Base-by-base conservation (phyloP, 2,888 invertebrate species). In the Iselma pallidipennis region DNA sequence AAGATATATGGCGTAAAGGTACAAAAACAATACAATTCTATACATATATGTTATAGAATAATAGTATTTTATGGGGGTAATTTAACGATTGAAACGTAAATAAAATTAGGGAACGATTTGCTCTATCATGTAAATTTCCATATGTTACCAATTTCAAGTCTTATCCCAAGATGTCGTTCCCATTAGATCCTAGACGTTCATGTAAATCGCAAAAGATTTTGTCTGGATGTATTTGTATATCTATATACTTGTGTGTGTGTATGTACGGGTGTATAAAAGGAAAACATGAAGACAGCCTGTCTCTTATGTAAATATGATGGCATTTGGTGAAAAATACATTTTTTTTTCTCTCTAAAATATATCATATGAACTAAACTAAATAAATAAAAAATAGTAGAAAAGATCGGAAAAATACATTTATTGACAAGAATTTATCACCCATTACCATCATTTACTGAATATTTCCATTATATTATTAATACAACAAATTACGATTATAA, bases 241-340 rank as follows among this genome's bases (percentile, higher is more conserved):
- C n/a, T n/a, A n/a, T n/a, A n/a, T n/a, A n/a, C n/a, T n/a, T n/a
- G n/a, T n/a, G n/a, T n/a, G n/a, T n/a, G n/a, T n/a, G n/a, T n/a
- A n/a, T n/a, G n/a, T 37, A 37, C 16, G 37, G 19, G 33, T 4
- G 16, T 16, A 16, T 37, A 37, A 37, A 16, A 37, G 19, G 4
- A 14, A 4, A 37, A 16, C 16, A 37, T 16, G 37, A 14, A 25
- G 26, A 50, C 23, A 26, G 50, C 25, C 50, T 50, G 25, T 50
- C 7, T 50, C 25, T 16, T 50, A 50, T 50, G 50, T 23, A 28
- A 50, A 50, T 50, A 50, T n/a, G 28, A 50, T n/a, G n/a, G n/a
- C n/a, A n/a, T 37, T 37, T 37, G 37, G 37, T 37, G 37, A 37
- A 14, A 50, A 49, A 14, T 14, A 28, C 26, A 26, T 28, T 26